Evolutionary conservation across 2,113 vertebrate genomes (phyloP), one percentile per base, ranked within the genome.

Genomic region (Entelurus aequoreus): DNA sequence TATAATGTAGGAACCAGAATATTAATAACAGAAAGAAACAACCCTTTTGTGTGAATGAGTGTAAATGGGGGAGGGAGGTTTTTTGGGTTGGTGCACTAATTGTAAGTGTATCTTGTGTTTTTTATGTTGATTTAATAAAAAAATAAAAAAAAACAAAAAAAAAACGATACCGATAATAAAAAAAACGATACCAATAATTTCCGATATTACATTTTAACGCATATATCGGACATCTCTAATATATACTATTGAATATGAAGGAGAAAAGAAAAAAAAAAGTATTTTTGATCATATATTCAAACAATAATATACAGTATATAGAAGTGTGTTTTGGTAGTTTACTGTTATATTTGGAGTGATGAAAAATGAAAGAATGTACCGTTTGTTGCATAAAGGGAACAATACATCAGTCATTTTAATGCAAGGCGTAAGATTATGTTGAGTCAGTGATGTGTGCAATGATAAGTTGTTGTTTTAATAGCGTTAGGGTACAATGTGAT

Each of bases 341-440:
- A 50, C 42, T 48, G 8, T 12, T 63, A 62, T 63, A 37, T 58
- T 66, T 36, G 50, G 16, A 76, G 14, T 63, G 63, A 50, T 48
- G 61, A 50, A 47, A 67, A 67, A 53, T 63, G 19, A 63, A 62
- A 65, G 60, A 84, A 79, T 78, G 69, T 76, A 57, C 54, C 62
- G n/a, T 62, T 60, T 59, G 63, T 56, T 78, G 46, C 63, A 69
- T 71, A 37, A 8, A 54, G 9, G 38, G 5, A 40, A 56, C 16
- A 56, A 56, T 55, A 36, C 4, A n/a, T n/a, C 4, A 7, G 8
- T 55, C 5, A 16, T 46, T 40, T 9, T 40, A 40, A 16, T 56
- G 54, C 9, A 56, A 42, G 8, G 6, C 8, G 37, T 38, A 9
- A 9, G n/a, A 38, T 14, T 15, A 54, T 49, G 64, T 66, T 10